phyloP scores from a whole-genome alignment of 2,888 invertebrate genomes.

The Perdita meconis region DNA sequence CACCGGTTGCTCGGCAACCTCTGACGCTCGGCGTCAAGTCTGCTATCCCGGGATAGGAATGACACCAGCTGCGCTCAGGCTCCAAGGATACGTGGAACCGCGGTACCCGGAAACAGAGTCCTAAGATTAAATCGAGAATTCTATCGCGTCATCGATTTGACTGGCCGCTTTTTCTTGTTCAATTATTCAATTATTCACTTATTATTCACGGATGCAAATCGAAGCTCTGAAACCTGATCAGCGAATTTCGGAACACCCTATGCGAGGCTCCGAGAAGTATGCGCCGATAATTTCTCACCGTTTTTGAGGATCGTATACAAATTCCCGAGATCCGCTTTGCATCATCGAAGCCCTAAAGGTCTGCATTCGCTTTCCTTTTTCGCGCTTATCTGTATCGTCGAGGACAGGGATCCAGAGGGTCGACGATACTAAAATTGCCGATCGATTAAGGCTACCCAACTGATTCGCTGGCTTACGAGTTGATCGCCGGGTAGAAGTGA shows the following conservation, averaged over 20 bases:
- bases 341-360: no score
- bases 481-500: slow-evolving; percentile 37
- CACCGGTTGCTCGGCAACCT: slow-evolving; percentile 70
- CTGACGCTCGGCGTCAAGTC: slow-evolving; percentile 56
- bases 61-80: slow-evolving; percentile 20
- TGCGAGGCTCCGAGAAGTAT: no score
- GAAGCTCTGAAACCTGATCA: no score
- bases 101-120: background rate
- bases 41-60: slow-evolving; percentile 49
- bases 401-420: slow-evolving; percentile 6
- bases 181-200: no score
- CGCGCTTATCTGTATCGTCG: no score
- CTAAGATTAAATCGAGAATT: background rate
- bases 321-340: no score
- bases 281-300: no score
- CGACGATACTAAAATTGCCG: slow-evolving; percentile 46
- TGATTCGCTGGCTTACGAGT: slow-evolving; percentile 56
- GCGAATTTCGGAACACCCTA: no score
- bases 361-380: no score
- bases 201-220: no score
- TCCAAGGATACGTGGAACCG: slow-evolving; percentile 17
- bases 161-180: no score
- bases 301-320: no score
- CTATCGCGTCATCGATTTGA: slow-evolving; percentile 12
- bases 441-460: slow-evolving; percentile 56